Base-by-base conservation (phyloP, 2,797 vertebrate genomes). In the Hippoglossus hippoglossus region DNA sequence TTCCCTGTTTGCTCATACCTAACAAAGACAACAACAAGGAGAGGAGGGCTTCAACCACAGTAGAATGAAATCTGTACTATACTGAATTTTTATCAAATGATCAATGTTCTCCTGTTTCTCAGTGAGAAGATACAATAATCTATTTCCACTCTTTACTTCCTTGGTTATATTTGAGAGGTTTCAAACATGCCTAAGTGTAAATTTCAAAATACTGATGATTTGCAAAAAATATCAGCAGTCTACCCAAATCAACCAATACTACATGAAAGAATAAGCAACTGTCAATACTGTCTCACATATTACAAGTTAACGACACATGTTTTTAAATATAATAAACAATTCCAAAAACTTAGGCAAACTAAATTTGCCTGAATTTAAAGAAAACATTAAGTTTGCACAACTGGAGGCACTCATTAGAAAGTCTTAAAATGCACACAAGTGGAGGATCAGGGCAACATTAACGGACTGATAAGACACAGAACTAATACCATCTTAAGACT, bases 1-100 rank as follows among this genome's bases (percentile, higher is more conserved):
- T 99, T 99, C 21, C 98, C 98, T 0, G 96, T 98, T 91, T 95
- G 95, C 0, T 96, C 90, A 21, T 95, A 94, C 71, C 98, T 99
- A 57, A 1, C 11, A 52, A 77, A 52, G 0, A 64, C 16, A n/a
- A 53, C 0, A 7, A 58, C 7, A 51, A 81, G 16, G 46, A 64
- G 12, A 54, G 3, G 18, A 66, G 3, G 1, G 21, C 2, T 21
- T 60, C 1, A 75, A 44, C 12, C 22, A 54, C 18, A 16, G 26
- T 51, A 50, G 6, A 19, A 3, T 19, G 0, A 67, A 3, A 66
- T 31, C 0, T 39, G 24, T 8, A 53, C 31, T 47, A 26, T 9
- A 19, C 2, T 26, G 0, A 26, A 1, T 18, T 24, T 26, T 46
- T 12, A 44, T 26, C 2, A 36, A n/a, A 13, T n/a, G 1, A 34